These are phyloP conservation scores for Darevskia mixta DNA, from an alignment of 2,797 vertebrate genomes.

Conservation along the genomic window DNA sequence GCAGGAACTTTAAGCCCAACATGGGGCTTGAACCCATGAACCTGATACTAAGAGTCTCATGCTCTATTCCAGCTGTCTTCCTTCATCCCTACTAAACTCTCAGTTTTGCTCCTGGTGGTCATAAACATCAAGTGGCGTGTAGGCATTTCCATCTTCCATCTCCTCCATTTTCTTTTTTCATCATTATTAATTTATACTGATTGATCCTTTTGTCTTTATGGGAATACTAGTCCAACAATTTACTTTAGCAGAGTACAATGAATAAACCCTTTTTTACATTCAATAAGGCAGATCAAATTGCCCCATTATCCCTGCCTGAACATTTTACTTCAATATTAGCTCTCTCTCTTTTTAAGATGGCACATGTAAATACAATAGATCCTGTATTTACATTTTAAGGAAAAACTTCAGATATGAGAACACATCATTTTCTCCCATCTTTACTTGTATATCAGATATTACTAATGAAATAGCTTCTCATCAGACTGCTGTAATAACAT, in stretches of 20 bases:
- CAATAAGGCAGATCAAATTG: constrained; percentile 36
- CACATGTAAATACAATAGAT: constrained; percentile 49
- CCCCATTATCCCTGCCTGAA: constrained; percentile 45
- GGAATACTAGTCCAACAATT: constrained; percentile 28
- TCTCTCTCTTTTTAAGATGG: constrained; percentile 38
- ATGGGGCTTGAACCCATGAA: too few species aligned
- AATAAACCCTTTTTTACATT: constrained; percentile 34
- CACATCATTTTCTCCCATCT: constrained; percentile 45
- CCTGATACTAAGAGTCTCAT: too few species aligned
- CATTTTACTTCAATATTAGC: constrained; percentile 60
- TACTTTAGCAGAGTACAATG: not conserved
- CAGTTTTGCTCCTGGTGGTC: not conserved
- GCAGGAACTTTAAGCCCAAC: too few species aligned
- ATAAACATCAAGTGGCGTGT: not conserved
- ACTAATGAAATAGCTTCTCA: constrained; percentile 67
- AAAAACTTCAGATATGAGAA: constrained; percentile 50
- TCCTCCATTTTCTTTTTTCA: constrained; percentile 24
- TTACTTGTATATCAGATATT: constrained; percentile 26
- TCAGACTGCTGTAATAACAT: constrained; percentile 50
- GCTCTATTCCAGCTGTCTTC: too few species aligned
- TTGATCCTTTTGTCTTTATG: constrained; percentile 9
- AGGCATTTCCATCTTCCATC: constrained; percentile 26
- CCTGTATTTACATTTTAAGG: constrained; percentile 46
- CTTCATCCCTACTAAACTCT: constrained; percentile 5
- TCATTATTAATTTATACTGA: too few species aligned